These are phyloP conservation scores for Cepaea nemoralis DNA, from an alignment of 1,140 invertebrate species.

Conservation along the genomic window DNA sequence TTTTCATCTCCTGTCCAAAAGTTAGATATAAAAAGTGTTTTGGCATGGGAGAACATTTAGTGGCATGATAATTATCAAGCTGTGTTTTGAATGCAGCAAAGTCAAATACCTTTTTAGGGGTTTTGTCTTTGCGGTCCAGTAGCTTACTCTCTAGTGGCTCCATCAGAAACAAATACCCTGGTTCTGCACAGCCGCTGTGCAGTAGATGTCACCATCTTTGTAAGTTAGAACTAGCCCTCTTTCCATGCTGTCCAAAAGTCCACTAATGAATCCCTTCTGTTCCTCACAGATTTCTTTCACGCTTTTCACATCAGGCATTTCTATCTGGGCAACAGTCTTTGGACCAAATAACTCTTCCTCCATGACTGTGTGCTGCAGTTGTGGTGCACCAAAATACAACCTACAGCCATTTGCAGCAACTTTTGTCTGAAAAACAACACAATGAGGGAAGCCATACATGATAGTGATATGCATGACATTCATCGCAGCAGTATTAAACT, in stretches of 20 bases:
- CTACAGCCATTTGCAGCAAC: slow-evolving; percentile 10
- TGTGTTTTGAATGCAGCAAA: not conserved
- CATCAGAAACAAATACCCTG: slow-evolving; percentile 21
- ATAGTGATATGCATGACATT: not conserved
- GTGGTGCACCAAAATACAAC: not conserved
- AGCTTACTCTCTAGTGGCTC: not conserved
- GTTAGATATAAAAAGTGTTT: slow-evolving; percentile 15
- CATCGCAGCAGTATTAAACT: not conserved
- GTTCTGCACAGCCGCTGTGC: slow-evolving; percentile 29
- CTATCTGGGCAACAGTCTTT: slow-evolving; percentile 3
- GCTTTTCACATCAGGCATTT: not conserved
- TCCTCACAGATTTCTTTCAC: not conserved
- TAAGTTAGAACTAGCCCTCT: slow-evolving; percentile 17
- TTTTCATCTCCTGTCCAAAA: slow-evolving; percentile 28
- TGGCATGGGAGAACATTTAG: not conserved
- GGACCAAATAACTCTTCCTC: slow-evolving; percentile 23
- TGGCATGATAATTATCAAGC: not conserved
- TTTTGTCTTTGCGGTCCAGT: slow-evolving; percentile 1
- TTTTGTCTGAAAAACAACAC: not conserved
- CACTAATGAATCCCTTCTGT: not conserved
- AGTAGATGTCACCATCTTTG: slow-evolving; percentile 24
- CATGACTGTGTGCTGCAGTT: not conserved
- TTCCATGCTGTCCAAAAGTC: slow-evolving; percentile 30
- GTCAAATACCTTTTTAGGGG: slow-evolving; percentile 24
- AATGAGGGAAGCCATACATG: not conserved